A percentile compares a stretch with the other conserved stretches of the same genome.
phyloP scores from a whole-genome alignment of 2,888 invertebrate species.

The Quadroppia sp. region DNA sequence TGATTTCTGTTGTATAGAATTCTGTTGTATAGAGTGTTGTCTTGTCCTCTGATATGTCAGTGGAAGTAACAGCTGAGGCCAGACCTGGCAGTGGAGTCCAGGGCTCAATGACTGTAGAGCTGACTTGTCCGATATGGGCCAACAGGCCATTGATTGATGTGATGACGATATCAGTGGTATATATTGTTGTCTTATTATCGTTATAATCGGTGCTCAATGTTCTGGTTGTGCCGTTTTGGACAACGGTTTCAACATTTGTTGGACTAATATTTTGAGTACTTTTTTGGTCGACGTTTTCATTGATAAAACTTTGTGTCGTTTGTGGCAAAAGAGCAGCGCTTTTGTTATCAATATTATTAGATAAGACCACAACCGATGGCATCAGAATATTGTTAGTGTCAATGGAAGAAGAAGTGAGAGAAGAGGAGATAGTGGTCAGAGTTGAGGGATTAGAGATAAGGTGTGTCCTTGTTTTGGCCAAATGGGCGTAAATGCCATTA shows the following conservation, averaged over 20 bases:
- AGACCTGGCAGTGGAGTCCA: conserved; percentile 43
- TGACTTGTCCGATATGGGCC: conserved; percentile 47
- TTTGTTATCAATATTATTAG: conserved; percentile 5
- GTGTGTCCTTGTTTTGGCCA: conserved; percentile 46
- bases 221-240: conserved; percentile 41
- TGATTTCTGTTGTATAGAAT: conserved; percentile 46
- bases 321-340: conserved; percentile 9
- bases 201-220: conserved; percentile 45
- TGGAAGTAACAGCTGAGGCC: conserved; percentile 45
- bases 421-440: neutral
- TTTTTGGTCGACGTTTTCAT: neutral
- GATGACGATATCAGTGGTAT: conserved; percentile 45
- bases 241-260: neutral
- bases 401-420: conserved; percentile 7
- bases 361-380: conserved; percentile 24
- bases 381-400: conserved; percentile 37
- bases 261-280: neutral
- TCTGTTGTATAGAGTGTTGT: conserved; percentile 47
- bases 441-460: conserved; percentile 43
- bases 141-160: conserved; percentile 46
- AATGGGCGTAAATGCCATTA: conserved; percentile 47
- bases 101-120: conserved; percentile 39
- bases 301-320: neutral
- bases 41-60: conserved; percentile 44
- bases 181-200: conserved; percentile 46